Conservation (phyloP, 1,140 invertebrate genomes). For the Brachionus rotundiformis region DNA sequence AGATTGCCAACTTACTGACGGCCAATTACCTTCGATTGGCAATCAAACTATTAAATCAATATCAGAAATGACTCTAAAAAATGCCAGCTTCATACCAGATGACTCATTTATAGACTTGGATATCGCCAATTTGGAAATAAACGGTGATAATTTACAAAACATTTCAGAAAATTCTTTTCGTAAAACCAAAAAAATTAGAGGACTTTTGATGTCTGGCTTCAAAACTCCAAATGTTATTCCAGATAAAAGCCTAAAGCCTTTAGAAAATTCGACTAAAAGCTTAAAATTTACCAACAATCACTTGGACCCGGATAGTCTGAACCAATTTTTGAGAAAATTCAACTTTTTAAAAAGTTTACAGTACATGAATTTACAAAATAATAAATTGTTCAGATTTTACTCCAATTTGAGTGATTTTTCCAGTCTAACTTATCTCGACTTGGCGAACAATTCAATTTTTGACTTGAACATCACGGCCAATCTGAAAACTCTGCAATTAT, state of each 20-base stretch:
- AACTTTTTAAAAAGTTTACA: background rate
- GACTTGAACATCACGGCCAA: background rate
- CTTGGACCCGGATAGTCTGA: background rate
- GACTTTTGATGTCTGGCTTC: background rate
- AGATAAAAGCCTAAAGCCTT: background rate
- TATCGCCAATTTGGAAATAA: background rate
- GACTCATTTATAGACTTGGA: constrained; percentile 16
- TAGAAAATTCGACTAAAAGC: background rate
- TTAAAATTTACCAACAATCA: background rate
- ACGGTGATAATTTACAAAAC: background rate
- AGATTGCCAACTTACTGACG: background rate
- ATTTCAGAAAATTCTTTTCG: constrained; percentile 13
- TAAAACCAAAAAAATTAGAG: background rate
- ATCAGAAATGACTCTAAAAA: background rate
- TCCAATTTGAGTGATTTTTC: background rate
- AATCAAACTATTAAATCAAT: background rate
- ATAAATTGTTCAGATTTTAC: background rate
- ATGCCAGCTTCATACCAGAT: background rate
- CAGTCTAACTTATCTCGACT: background rate
- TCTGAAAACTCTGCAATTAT: background rate
- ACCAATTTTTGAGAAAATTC: background rate
- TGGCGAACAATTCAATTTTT: background rate
- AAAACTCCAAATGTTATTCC: background rate
- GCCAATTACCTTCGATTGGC: background rate
- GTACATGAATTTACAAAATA: background rate